Evolutionary conservation across 2,113 vertebrate genomes (phyloP).

Genomic region (Rhinolophus ferrumequinum): DNA sequence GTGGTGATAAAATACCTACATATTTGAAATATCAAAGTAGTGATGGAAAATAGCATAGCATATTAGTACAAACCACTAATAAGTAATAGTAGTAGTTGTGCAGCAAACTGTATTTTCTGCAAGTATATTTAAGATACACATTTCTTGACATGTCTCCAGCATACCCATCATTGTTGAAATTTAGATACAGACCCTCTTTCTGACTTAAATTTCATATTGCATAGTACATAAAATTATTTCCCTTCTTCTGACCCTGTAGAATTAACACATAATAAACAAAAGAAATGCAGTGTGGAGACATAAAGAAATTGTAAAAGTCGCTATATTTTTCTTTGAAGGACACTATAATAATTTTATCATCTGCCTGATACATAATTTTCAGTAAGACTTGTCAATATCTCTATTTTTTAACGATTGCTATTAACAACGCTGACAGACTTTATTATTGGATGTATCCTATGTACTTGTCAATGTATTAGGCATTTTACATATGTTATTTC

Average conservation of each 20-base stretch:
- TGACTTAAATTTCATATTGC: background rate
- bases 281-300: background rate
- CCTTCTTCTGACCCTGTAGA: background rate
- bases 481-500: background rate
- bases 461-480: background rate
- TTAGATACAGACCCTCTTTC: background rate
- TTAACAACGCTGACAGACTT: background rate
- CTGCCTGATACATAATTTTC: background rate
- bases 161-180: background rate
- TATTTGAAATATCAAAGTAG: background rate
- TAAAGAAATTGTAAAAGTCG: background rate
- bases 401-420: background rate
- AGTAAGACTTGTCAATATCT: background rate
- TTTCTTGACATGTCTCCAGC: background rate
- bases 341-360: slow-evolving; percentile 11
- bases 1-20: background rate
- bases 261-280: background rate
- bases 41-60: background rate
- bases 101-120: background rate
- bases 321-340: background rate
- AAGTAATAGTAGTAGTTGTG: background rate
- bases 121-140: background rate
- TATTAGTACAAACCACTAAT: background rate
- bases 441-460: background rate
- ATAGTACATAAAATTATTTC: background rate